These are phyloP conservation scores for Andrena dorsata DNA, from an alignment of 2,888 invertebrate genomes.

Conservation along the genomic window DNA sequence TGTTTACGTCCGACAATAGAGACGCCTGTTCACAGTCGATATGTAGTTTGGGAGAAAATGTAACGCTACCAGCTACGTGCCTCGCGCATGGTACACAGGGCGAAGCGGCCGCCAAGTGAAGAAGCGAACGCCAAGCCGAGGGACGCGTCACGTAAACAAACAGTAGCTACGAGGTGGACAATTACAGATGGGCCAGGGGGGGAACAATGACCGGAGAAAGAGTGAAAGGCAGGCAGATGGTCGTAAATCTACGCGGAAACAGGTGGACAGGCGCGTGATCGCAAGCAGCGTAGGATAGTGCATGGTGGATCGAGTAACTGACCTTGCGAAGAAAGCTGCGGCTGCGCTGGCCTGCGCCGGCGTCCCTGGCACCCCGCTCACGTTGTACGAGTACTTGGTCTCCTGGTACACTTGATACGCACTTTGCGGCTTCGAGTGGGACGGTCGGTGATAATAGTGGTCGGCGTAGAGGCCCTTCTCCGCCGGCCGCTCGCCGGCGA, in stretches of 20 bases:
- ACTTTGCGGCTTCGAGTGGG: conserved; percentile 77
- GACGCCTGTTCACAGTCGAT: too few relatives aligned
- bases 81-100: neutral
- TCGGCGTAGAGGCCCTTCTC: conserved; percentile 78
- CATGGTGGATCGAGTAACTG: conserved; percentile 75
- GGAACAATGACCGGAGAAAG: conserved; percentile 39
- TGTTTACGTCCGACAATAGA: too few relatives aligned
- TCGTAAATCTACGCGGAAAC: conserved; percentile 57
- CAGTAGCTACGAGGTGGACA: conserved; percentile 41
- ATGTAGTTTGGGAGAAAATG: too few relatives aligned
- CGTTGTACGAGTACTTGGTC: conserved; percentile 86
- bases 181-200: conserved; percentile 47
- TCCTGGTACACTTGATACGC: conserved; percentile 84
- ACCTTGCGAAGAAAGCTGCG: conserved; percentile 88
- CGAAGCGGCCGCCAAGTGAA: neutral
- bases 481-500: conserved; percentile 62
- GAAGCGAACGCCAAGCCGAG: conserved; percentile 19
- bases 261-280: conserved; percentile 59
- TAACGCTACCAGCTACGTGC: neutral
- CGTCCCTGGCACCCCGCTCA: conserved; percentile 86
- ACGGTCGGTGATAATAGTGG: conserved; percentile 79
- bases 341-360: conserved; percentile 87
- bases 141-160: conserved; percentile 47
- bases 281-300: conserved; percentile 30
- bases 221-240: conserved; percentile 28